Evolutionary conservation across 2,888 invertebrate genomes (phyloP), one percentile per base, ranked within the genome.

Genomic region (Pocota personata): DNA sequence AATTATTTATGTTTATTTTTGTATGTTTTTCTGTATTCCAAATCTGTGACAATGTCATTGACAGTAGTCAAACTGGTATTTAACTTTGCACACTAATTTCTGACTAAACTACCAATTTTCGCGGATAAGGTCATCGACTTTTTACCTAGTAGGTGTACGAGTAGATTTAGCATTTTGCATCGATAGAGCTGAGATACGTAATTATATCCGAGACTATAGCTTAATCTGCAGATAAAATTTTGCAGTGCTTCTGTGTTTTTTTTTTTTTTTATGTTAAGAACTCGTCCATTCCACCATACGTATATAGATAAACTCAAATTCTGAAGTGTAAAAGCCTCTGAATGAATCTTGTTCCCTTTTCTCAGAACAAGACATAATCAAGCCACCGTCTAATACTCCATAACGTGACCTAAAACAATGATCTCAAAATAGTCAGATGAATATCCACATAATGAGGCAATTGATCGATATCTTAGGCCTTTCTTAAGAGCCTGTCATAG

Each of bases 101-200:
- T 30, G 52, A 52, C 27, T 58, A 55, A 67, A 82, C 40, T 30
- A 57, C 72, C 50, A 62, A 80, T 80, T 79, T 84, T 84, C 73
- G 79, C 79, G 83, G 73, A 79, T 84, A 84, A 84, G 83, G 83
- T 84, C 79, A 84, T 55, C 83, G 83, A 75, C 83, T 84, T 78
- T 73, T 60, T 60, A 21, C 14, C 50, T 24, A 67, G 24, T 67
- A 32, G 32, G 35, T 40, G 35, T 40, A 27, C 21, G 14, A 14
- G 24, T 40, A 24, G 57, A 57, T 35, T 0, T 16, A 14, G 27
- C 27, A 2, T 35, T 3, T 19, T 35, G 32, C 16, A 19, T 19
- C 14, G 27, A 30, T 30, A 30, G 6, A 48, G 46, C 19, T 16
- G 21, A 10, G 46, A 48, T 16, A 1, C 3, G 48, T n/a, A 55